Evolutionary conservation across 2,797 vertebrate genomes (phyloP).

Genomic region (Morus bassanus): DNA sequence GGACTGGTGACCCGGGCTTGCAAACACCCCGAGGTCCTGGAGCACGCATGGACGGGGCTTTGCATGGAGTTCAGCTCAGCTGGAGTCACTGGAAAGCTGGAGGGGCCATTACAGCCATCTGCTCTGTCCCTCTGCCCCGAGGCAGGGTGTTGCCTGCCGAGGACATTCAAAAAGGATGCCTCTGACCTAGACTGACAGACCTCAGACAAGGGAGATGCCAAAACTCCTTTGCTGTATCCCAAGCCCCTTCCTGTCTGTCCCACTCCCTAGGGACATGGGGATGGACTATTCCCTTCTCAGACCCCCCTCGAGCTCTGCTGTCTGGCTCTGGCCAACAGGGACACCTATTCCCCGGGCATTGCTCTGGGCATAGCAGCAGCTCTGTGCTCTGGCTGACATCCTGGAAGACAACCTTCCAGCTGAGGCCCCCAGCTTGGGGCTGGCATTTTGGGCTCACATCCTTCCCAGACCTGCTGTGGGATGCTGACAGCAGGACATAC

Average conservation of each 20-base stretch:
- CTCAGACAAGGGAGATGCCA: neutral
- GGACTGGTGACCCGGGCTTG: neutral
- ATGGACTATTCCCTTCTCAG: neutral
- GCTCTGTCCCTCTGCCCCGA: neutral
- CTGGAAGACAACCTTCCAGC: neutral
- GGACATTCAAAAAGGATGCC: neutral
- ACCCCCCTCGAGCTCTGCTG: neutral
- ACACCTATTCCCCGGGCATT: neutral
- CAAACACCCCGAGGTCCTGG: rapidly evolving
- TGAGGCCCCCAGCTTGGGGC: neutral
- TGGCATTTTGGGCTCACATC: neutral
- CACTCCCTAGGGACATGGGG: neutral
- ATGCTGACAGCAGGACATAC: rapidly evolving
- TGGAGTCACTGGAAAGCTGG: neutral
- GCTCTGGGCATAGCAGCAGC: neutral
- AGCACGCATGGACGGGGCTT: rapidly evolving
- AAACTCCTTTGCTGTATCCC: neutral
- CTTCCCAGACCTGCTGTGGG: neutral
- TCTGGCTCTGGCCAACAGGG: neutral
- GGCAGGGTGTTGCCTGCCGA: neutral
- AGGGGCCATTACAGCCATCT: neutral
- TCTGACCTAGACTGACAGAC: neutral
- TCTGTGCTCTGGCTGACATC: neutral
- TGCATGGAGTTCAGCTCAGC: neutral
- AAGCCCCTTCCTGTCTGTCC: neutral